Base-by-base conservation (phyloP, 2,888 invertebrate genomes). In the Agrochola lychnidis region DNA sequence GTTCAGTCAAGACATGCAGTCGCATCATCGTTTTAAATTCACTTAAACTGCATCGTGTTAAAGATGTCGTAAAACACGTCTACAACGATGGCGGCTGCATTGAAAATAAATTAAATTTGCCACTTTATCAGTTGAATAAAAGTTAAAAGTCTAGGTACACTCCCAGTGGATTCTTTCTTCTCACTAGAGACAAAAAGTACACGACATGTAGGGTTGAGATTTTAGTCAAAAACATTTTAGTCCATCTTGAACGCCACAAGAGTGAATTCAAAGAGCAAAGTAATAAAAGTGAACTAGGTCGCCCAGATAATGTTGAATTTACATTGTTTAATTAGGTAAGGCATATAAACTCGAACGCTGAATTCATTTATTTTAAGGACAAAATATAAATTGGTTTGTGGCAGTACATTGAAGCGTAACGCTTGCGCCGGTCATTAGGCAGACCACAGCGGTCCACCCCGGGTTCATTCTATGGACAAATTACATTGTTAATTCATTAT, bases 401-500 rank as follows among this genome's bases (percentile, higher is more conserved):
- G 92, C 76, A 61, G 73, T 76, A 88, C 89, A 89, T 87, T 87
- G 90, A 88, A 85, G 84, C 88, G 87, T 83, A 87, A 87, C 88
- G 88, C 81, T 88, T 84, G 88, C 83, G 88, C 81, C 78, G 89
- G 89, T 89, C 92, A 89, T 92, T 92, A 92, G 88, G 89, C 83
- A 77, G 75, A 89, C 91, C 92, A 87, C 92, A 84, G 77, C 89
- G 86, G 86, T 83, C 83, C 68, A 81, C 78, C 78, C 86, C 74
- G 71, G 72, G 73, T 81, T 84, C 84, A 84, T 90, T 88, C 87
- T 89, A 90, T 88, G 79, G 73, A 89, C 89, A 91, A 93, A 93
- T 92, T 92, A 91, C 90, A 89, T 90, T 88, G 89, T 89, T 90
- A 87, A 91, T 92, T 91, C 89, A 91, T 92, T 90, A 90, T 89